Conservation (phyloP, 2,888 invertebrate genomes). For the Baccha elongata region DNA sequence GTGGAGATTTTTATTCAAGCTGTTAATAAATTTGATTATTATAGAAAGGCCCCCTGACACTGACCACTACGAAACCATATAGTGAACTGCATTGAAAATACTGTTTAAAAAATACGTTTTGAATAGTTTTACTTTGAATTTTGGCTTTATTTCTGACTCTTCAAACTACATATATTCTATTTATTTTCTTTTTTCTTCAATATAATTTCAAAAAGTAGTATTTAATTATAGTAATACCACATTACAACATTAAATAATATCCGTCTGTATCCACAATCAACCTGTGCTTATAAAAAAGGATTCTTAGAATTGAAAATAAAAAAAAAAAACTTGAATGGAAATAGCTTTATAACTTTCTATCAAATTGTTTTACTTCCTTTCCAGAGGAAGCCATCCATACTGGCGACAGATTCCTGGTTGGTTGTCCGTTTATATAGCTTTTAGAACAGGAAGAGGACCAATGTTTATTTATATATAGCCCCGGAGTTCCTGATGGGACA, state of each 20-base stretch:
- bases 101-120: no score
- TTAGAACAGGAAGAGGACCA: constrained; percentile 8
- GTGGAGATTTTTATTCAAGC: no score
- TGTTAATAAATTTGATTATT: no score
- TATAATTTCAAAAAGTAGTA: no score
- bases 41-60: no score
- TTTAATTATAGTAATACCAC: no score
- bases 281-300: neutral
- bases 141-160: no score
- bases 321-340: constrained; percentile 1
- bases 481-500: constrained; percentile 14
- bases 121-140: no score
- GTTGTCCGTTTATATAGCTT: constrained; percentile 6
- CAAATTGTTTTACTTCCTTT: constrained; percentile 81
- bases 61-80: no score
- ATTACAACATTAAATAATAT: neutral
- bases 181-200: no score
- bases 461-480: constrained; percentile 19
- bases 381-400: constrained; percentile 64
- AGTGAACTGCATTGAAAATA: no score
- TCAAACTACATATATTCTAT: no score
- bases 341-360: constrained; percentile 80
- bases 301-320: neutral
- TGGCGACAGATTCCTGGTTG: constrained; percentile 32
- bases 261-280: neutral